Evolutionary conservation across 2,113 vertebrate species (phyloP).

Genomic region (Cepphus grylle): DNA sequence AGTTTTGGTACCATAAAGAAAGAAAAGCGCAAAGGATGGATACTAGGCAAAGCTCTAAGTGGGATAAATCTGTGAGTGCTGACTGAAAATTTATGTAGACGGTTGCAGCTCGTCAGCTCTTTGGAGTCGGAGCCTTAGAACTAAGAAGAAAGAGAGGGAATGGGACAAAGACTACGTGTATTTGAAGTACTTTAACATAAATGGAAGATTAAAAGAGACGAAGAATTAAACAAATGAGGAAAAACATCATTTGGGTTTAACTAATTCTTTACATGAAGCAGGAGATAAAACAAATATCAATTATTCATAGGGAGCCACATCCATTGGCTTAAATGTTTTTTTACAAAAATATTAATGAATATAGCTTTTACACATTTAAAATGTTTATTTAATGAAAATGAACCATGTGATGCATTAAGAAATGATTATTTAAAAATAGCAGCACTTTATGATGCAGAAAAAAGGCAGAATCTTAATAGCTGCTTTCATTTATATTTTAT

Average conservation of each 20-base stretch:
- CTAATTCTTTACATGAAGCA: not conserved
- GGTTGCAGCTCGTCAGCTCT: not conserved
- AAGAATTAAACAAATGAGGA: not conserved
- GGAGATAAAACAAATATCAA: slow-evolving; percentile 13
- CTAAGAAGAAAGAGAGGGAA: not conserved
- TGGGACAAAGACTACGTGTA: not conserved
- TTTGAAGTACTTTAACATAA: not conserved
- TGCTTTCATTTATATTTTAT: slow-evolving; percentile 55
- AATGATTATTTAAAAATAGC: slow-evolving; percentile 17
- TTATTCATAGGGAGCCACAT: not conserved
- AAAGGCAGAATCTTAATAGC: slow-evolving; percentile 10
- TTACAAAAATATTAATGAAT: not conserved
- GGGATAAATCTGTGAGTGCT: not conserved
- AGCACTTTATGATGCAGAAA: not conserved
- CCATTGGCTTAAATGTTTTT: not conserved
- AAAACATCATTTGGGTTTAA: not conserved
- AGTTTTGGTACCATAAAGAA: not conserved
- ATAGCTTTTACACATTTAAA: slow-evolving; percentile 7
- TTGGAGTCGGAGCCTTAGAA: not conserved
- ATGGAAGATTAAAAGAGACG: slow-evolving; percentile 18
- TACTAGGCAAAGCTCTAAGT: not conserved
- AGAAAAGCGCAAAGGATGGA: not conserved
- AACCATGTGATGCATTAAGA: not conserved
- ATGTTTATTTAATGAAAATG: slow-evolving; percentile 45
- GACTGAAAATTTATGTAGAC: not conserved